Conservation (phyloP, 2,888 invertebrate species). For the Troides oblongomaculatus region DNA sequence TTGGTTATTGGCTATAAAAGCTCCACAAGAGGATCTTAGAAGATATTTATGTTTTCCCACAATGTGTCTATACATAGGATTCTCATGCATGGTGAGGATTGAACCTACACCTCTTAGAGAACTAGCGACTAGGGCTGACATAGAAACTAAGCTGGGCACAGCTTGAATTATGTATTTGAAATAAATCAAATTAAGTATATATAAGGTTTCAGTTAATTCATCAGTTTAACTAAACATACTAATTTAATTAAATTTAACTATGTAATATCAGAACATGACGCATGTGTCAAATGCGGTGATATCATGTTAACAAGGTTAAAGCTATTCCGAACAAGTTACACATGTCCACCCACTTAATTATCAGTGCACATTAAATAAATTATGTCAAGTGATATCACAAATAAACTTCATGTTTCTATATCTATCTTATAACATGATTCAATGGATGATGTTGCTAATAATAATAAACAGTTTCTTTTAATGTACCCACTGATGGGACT, state of each 20-base stretch:
- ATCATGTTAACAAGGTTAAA: constrained; percentile 29
- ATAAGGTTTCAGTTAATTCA: too few species aligned
- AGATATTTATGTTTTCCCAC: too few species aligned
- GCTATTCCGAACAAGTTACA: constrained; percentile 33
- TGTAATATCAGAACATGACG: constrained; percentile 16
- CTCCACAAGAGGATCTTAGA: too few species aligned
- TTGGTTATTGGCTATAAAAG: too few species aligned
- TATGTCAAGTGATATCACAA: neutral
- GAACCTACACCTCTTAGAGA: too few species aligned
- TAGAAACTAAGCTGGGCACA: too few species aligned
- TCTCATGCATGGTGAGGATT: too few species aligned
- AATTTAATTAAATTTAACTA: neutral
- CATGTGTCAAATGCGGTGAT: constrained; percentile 31
- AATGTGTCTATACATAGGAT: too few species aligned
- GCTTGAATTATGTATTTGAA: too few species aligned
- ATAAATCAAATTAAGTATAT: too few species aligned
- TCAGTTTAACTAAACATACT: neutral
- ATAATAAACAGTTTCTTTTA: too few species aligned
- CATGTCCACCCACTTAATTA: constrained; percentile 31
- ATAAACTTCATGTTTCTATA: neutral
- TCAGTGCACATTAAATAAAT: neutral
- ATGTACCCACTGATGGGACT: too few species aligned
- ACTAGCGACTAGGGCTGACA: fast-evolving
- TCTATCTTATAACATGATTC: neutral
- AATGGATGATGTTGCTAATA: neutral